Percentiles rank a stretch among this genome's conserved stretches.
These are phyloP conservation scores for Echiichthys vipera DNA, from an alignment of 2,797 vertebrate species.

Conservation along the genomic window DNA sequence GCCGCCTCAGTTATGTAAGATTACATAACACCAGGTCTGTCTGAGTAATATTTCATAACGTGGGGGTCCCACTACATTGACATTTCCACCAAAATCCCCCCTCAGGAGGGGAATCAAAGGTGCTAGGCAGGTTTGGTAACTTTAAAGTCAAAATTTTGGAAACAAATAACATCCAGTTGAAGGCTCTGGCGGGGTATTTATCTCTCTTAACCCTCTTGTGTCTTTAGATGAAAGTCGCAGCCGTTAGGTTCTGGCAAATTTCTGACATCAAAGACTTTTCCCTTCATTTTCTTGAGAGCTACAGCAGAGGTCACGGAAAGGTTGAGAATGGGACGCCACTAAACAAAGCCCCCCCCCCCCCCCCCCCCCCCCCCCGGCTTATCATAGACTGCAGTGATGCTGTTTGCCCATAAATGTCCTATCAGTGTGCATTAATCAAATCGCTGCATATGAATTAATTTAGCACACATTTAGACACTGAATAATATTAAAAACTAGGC, in stretches of 20 bases:
- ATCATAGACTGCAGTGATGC: constrained; percentile 58
- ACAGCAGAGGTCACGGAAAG: constrained; percentile 63
- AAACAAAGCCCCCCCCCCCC: constrained; percentile 65
- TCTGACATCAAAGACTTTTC: constrained; percentile 58
- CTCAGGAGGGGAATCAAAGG: constrained; percentile 45
- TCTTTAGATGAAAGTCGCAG: constrained; percentile 50
- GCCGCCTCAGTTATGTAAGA: constrained; percentile 84
- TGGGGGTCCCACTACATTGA: constrained; percentile 68
- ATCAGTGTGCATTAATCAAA: constrained; percentile 58
- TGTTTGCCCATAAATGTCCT: constrained; percentile 47
- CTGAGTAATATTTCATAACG: constrained; percentile 85
- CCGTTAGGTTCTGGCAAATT: constrained; percentile 39
- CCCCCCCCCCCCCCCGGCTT: too few species aligned
- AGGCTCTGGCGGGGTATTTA: neutral
- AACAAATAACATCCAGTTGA: constrained; percentile 51
- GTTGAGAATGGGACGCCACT: constrained; percentile 48
- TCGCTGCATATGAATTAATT: constrained; percentile 49
- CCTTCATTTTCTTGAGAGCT: constrained; percentile 49
- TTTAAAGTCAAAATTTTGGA: constrained; percentile 50
- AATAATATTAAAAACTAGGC: constrained; percentile 50
- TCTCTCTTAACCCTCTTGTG: constrained; percentile 10
- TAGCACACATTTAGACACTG: constrained; percentile 34
- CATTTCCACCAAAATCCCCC: constrained; percentile 62
- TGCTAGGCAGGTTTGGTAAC: constrained; percentile 18
- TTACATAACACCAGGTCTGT: constrained; percentile 85